These are phyloP conservation scores for Drosophila grimshawi DNA, from an alignment of 1,140 invertebrate genomes.

Conservation along the genomic window DNA sequence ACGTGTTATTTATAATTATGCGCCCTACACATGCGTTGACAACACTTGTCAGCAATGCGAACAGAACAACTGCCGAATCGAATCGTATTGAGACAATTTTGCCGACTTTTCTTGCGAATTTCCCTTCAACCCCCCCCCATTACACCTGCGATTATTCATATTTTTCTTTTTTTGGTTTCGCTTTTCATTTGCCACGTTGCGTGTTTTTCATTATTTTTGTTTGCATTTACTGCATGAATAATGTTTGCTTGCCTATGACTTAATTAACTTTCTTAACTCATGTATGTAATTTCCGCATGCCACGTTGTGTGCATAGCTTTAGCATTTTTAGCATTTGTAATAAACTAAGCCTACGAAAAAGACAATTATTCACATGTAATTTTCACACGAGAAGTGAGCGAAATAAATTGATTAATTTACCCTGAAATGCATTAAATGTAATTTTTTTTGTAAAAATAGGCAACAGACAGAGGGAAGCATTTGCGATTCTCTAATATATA, in stretches of 20 bases:
- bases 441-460: too few species aligned
- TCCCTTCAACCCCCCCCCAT: neutral
- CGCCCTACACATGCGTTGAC: slow-evolving; percentile 76
- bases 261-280: slow-evolving; percentile 60
- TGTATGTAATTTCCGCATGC: slow-evolving; percentile 5
- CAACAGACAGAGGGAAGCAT: too few species aligned
- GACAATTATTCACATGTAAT: too few species aligned
- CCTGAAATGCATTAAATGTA: too few species aligned
- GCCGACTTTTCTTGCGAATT: slow-evolving; percentile 7
- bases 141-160: slow-evolving; percentile 35
- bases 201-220: slow-evolving; percentile 26
- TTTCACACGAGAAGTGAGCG: too few species aligned
- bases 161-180: slow-evolving; percentile 9
- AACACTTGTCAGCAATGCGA: slow-evolving; percentile 69
- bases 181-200: slow-evolving; percentile 31
- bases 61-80: slow-evolving; percentile 34
- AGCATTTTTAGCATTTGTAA: neutral
- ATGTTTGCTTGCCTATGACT: slow-evolving; percentile 37
- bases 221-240: slow-evolving; percentile 3
- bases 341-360: too few species aligned
- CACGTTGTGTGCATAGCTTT: neutral
- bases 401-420: too few species aligned
- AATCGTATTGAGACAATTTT: slow-evolving; percentile 7
- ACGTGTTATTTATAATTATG: slow-evolving; percentile 83
- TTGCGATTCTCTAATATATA: too few species aligned